phyloP scores from a whole-genome alignment of 1,140 invertebrate species.

The Brachionus manjavacas region DNA sequence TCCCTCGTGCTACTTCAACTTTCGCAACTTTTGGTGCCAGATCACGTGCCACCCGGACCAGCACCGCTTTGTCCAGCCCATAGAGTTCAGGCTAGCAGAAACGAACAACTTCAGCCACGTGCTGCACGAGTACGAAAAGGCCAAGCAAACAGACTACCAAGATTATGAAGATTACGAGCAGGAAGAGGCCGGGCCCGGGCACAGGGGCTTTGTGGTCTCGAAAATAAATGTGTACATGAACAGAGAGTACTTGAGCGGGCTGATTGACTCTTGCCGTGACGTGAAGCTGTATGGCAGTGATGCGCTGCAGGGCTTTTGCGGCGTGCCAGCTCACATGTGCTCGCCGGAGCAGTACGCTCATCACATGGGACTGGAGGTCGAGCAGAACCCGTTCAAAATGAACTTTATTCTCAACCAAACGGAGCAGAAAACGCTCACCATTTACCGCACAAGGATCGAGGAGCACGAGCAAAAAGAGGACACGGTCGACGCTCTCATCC shows the following conservation, averaged over 20 bases:
- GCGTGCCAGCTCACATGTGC: slow-evolving; percentile 15
- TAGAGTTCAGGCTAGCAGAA: neutral
- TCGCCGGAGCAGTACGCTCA: neutral
- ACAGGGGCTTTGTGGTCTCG: neutral
- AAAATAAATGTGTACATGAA: neutral
- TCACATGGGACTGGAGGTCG: neutral
- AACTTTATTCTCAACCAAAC: slow-evolving; percentile 21
- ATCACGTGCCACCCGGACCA: slow-evolving; percentile 29
- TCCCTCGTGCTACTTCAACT: slow-evolving; percentile 40
- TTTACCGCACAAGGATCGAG: neutral
- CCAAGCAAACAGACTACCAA: neutral
- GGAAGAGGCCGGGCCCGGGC: neutral
- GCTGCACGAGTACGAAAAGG: neutral
- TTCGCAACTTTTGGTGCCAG: slow-evolving; percentile 28
- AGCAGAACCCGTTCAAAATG: slow-evolving; percentile 16
- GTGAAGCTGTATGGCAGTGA: slow-evolving; percentile 26
- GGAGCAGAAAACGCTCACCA: neutral
- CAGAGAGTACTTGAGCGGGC: neutral
- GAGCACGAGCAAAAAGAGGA: neutral
- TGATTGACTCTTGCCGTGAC: slow-evolving; percentile 10
- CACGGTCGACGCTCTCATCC: neutral
- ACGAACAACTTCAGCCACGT: neutral
- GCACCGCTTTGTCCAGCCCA: neutral
- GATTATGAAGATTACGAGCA: neutral
- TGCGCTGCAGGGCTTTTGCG: slow-evolving; percentile 26